Conservation (phyloP, 2,888 invertebrate species). For the Nephrotoma appendiculata region DNA sequence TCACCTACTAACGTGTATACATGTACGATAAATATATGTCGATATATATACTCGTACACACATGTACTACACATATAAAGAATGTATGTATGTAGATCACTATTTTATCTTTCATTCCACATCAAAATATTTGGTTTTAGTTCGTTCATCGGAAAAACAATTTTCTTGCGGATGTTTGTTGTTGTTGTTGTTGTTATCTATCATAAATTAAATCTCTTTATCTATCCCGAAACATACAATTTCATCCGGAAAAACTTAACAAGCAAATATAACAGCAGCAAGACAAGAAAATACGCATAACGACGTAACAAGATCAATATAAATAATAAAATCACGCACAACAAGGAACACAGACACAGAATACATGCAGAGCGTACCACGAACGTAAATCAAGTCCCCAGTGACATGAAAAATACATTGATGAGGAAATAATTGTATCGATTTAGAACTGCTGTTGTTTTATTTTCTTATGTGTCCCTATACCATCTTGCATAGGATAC, state of each 20-base stretch:
- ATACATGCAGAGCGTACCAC: not conserved
- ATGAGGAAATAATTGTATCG: not conserved
- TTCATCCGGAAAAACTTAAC: not conserved
- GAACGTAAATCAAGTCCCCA: not conserved
- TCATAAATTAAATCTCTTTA: not conserved
- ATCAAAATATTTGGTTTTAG: not conserved
- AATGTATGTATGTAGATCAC: not conserved
- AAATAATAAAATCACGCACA: not conserved
- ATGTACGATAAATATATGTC: too few species aligned
- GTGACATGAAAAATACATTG: not conserved
- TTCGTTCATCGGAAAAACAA: not conserved
- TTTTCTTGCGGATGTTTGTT: not conserved
- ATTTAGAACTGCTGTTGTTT: not conserved
- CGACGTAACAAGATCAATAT: not conserved
- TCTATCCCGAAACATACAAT: not conserved
- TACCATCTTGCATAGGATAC: too few species aligned
- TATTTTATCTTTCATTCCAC: not conserved
- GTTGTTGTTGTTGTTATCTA: not conserved
- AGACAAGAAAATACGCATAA: not conserved
- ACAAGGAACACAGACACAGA: not conserved
- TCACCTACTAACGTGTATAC: not conserved
- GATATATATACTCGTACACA: too few species aligned
- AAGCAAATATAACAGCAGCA: not conserved
- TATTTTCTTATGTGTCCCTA: too few species aligned
- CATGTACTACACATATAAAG: too few species aligned